phyloP scores from a whole-genome alignment of 2,797 vertebrate species.

The Pangasius djambal region DNA sequence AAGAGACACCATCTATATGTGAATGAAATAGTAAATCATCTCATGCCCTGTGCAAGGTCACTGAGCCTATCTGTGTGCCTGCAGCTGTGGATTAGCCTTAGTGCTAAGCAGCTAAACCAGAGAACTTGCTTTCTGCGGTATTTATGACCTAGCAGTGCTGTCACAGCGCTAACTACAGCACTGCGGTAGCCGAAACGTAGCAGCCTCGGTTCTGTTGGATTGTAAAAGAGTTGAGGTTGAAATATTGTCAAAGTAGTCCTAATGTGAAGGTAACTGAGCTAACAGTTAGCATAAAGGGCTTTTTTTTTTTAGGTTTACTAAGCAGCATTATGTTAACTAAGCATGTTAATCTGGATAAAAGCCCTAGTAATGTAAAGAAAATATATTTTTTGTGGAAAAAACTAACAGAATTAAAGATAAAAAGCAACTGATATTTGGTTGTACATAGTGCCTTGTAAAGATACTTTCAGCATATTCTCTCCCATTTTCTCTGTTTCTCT shows the following conservation, averaged over 20 bases:
- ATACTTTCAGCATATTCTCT: background rate
- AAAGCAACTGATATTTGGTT: background rate
- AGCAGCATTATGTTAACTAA: background rate
- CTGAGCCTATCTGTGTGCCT: slow-evolving; percentile 34
- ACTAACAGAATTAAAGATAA: background rate
- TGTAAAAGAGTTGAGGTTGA: background rate
- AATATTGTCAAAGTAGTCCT: background rate
- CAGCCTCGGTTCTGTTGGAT: background rate
- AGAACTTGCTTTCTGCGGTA: slow-evolving; percentile 12
- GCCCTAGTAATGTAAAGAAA: background rate
- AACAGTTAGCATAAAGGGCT: background rate
- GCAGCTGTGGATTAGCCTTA: slow-evolving; percentile 41
- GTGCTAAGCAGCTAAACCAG: slow-evolving; percentile 17
- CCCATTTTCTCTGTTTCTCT: background rate
- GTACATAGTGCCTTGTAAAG: background rate
- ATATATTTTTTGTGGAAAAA: background rate
- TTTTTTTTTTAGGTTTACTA: background rate
- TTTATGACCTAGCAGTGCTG: slow-evolving; percentile 21
- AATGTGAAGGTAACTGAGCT: background rate
- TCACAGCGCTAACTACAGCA: slow-evolving; percentile 30
- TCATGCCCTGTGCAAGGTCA: slow-evolving; percentile 29
- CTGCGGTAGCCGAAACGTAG: background rate
- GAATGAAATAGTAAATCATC: slow-evolving; percentile 22
- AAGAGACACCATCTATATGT: slow-evolving; percentile 1
- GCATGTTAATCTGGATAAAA: background rate